Percentiles rank a stretch among this genome's conserved stretches.
Evolutionary conservation across 2,113 vertebrate species (phyloP).

Genomic region (Lasiurus cinereus): DNA sequence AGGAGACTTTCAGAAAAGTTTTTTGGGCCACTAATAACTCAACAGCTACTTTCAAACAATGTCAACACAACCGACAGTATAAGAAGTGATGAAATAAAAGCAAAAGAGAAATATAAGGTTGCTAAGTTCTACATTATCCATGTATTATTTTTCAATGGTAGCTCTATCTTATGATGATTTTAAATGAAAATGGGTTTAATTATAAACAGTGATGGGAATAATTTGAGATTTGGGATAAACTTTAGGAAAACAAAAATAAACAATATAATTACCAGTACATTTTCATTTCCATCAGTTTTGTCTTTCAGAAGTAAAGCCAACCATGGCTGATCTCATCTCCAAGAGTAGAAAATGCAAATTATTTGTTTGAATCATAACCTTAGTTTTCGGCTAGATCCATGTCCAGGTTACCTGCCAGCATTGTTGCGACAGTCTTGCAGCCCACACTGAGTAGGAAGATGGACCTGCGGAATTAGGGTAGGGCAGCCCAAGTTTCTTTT

Average conservation of each 20-base stretch:
- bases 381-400: background rate
- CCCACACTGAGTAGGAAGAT: slow-evolving; percentile 25
- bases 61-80: background rate
- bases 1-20: background rate
- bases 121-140: background rate
- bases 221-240: slow-evolving; percentile 29
- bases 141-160: background rate
- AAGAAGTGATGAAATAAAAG: background rate
- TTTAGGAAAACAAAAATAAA: background rate
- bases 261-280: background rate
- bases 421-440: background rate
- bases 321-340: background rate
- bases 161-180: background rate
- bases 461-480: slow-evolving; percentile 18
- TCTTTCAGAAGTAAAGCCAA: slow-evolving; percentile 44
- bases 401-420: background rate
- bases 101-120: slow-evolving; percentile 29
- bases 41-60: background rate
- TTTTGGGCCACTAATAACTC: background rate
- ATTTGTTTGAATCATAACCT: slow-evolving; percentile 1
- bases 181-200: background rate
- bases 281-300: slow-evolving; percentile 7
- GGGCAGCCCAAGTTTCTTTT: slow-evolving; percentile 56
- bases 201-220: background rate
- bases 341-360: background rate